Base-by-base conservation (phyloP, 2,888 invertebrate species). In the Aquatica leii region DNA sequence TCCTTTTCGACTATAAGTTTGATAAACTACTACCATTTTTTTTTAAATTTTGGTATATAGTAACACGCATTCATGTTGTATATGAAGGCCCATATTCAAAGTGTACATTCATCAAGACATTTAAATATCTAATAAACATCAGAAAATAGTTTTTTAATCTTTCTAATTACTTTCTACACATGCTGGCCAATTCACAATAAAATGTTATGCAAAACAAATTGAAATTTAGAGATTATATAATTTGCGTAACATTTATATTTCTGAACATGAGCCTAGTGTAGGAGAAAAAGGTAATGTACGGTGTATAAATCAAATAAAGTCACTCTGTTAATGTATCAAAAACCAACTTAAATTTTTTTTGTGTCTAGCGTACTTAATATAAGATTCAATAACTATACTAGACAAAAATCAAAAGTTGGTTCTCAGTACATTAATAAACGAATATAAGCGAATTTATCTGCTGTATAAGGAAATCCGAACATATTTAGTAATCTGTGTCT, bases 251-350 rank as follows among this genome's bases (percentile, higher is more conserved):
- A 83, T 83, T 81, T 78, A 80, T 77, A 80, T 78, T 80, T 81
- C 73, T 82, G 82, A 84, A 84, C 83, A 82, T 82, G 83, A 81
- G 82, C 84, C 84, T 68, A 20, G 57, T 65, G 57, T 68, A 59
- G 62, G 58, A 18, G 35, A 41, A 21, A 20, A 17, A 21, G 41
- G 62, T 18, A 51, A 11, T 35, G 46, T 14, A 59, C n/a, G n/a
- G n/a, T n/a, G n/a, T n/a, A n/a, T n/a, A n/a, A n/a, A n/a, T n/a
- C n/a, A n/a, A n/a, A n/a, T n/a, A n/a, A n/a, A n/a, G n/a, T n/a
- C n/a, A n/a, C n/a, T n/a, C n/a, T n/a, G n/a, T n/a, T n/a, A n/a
- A n/a, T n/a, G n/a, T n/a, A n/a, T n/a, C n/a, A n/a, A n/a, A n/a
- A n/a, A n/a, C n/a, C n/a, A n/a, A n/a, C n/a, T n/a, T n/a, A n/a